phyloP scores from a whole-genome alignment of 2,113 vertebrate genomes.

The Gobiocypris rarus region DNA sequence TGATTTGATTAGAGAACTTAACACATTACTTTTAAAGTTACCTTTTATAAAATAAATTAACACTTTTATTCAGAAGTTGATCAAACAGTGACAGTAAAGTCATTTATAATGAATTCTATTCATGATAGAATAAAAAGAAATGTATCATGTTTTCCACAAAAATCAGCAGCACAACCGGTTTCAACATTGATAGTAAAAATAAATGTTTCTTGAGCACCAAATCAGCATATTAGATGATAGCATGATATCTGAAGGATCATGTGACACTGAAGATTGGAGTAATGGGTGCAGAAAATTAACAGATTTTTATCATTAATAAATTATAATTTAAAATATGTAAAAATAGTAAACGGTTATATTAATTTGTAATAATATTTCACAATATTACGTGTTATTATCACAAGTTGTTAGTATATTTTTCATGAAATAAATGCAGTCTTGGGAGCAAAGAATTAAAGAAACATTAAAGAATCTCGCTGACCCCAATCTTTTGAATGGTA shows the following conservation, averaged over 20 bases:
- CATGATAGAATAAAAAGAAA: background rate
- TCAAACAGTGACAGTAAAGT: background rate
- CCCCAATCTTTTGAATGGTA: background rate
- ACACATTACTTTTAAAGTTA: background rate
- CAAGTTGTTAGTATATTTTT: background rate
- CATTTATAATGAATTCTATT: background rate
- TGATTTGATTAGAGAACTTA: background rate
- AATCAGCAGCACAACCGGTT: background rate
- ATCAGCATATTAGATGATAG: background rate
- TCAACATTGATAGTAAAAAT: background rate
- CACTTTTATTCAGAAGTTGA: background rate
- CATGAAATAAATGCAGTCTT: background rate
- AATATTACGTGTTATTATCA: background rate
- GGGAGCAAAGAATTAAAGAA: background rate
- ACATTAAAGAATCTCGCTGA: background rate
- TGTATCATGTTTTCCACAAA: background rate
- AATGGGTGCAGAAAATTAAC: background rate
- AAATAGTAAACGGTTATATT: background rate
- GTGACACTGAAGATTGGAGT: background rate
- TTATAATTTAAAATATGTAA: background rate
- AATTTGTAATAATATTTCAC: background rate
- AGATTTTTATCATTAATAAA: background rate
- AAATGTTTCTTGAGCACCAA: background rate
- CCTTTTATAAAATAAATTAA: background rate
- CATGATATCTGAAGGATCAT: background rate